Conservation (phyloP, 1,140 invertebrate genomes). For the Calephelis virginiensis region DNA sequence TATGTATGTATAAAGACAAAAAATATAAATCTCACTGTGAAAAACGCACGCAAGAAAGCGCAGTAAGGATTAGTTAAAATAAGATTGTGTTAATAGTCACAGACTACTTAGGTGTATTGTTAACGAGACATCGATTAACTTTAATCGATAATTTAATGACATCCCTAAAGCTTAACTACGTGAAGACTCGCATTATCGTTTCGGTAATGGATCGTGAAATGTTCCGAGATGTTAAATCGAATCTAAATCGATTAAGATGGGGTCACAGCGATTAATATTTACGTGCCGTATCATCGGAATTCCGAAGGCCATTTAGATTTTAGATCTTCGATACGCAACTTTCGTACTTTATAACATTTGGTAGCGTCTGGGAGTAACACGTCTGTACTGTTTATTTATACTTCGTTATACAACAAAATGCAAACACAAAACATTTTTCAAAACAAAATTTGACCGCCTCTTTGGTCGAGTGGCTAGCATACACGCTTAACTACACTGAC, state of each 20-base stretch:
- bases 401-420: too few relatives aligned
- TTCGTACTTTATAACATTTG: slow-evolving; percentile 1
- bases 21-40: too few relatives aligned
- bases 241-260: slow-evolving; percentile 15
- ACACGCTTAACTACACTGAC: too few relatives aligned
- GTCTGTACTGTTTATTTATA: not conserved
- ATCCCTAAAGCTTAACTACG: slow-evolving; percentile 16
- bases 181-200: slow-evolving; percentile 18
- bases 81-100: not conserved
- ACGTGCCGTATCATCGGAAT: slow-evolving; percentile 13
- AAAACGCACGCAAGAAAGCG: too few relatives aligned
- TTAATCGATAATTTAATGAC: slow-evolving; percentile 17
- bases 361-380: not conserved
- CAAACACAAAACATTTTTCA: too few relatives aligned
- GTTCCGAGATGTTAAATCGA: slow-evolving; percentile 15
- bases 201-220: slow-evolving; percentile 16
- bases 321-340: slow-evolving; percentile 13
- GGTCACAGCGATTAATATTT: slow-evolving; percentile 16
- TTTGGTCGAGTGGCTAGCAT: too few relatives aligned
- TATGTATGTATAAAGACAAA: too few relatives aligned
- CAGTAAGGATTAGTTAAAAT: too few relatives aligned
- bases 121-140: slow-evolving; percentile 12
- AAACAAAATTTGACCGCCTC: too few relatives aligned
- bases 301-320: slow-evolving; percentile 13
- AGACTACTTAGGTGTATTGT: not conserved